Base-by-base conservation (phyloP, 2,113 vertebrate genomes). In the Bostrychus sinensis region DNA sequence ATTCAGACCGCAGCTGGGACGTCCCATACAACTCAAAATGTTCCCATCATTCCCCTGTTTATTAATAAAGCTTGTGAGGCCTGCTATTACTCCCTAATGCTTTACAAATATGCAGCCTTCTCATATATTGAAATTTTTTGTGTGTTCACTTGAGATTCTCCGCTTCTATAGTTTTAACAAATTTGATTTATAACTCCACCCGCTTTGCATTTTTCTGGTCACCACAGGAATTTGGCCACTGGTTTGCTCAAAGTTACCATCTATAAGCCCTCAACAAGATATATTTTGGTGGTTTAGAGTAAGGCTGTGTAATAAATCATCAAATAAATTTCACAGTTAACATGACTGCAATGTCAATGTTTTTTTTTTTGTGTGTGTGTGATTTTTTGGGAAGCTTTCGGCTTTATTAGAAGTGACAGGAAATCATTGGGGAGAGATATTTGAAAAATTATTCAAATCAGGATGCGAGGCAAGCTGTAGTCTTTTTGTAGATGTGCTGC, bases 61-160 rank as follows among this genome's bases (percentile, higher is more conserved):
- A 23, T 69, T 67, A 32, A 61, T 22, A 73, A 68, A 9, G 51
- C 30, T 60, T 55, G 42, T 37, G n/a, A 14, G 36, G 45, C 23
- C 2, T 22, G 34, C 57, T 53, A 22, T 5, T 58, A 56, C 70
- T 62, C 69, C 83, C 60, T 28, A 9, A 34, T n/a, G 66, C 50
- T 61, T 55, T 10, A 64, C 25, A 78, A 78, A 61, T 80, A 65
- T 83, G 46, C 42, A 45, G 20, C 39, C 58, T 77, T 60, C 26
- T 50, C 12, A 26, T 63, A 19, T 37, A 23, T 23, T 61, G 22
- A 64, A 56, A 19, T 39, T 3, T 20, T 19, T 45, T 2, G n/a
- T 42, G 37, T 41, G 13, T 66, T 16, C 25, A 4, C 2, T 7
- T 17, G 50, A 30, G 39, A 36, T 25, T 0, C 16, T 34, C 50